Evolutionary conservation across 2,113 vertebrate species (phyloP).

Genomic region (Haplochromis vanheusdeni): DNA sequence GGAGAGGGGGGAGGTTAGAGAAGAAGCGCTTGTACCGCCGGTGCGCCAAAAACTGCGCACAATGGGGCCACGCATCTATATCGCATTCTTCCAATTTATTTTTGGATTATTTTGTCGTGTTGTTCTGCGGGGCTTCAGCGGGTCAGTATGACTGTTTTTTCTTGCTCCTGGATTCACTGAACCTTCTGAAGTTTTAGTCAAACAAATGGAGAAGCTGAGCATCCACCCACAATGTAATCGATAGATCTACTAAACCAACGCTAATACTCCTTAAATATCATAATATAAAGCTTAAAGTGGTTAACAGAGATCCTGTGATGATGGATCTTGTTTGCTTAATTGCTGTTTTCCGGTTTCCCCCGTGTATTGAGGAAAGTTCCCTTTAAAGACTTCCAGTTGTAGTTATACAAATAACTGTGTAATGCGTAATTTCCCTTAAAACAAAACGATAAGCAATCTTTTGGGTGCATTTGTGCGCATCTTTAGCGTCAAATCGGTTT

Average conservation of each 20-base stretch:
- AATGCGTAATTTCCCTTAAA: background rate
- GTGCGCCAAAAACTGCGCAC: constrained; percentile 20
- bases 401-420: background rate
- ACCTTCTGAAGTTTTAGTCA: background rate
- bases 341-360: background rate
- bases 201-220: background rate
- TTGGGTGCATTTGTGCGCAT: background rate
- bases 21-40: constrained; percentile 7
- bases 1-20: background rate
- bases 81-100: background rate
- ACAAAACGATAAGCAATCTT: background rate
- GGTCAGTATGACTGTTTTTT: background rate
- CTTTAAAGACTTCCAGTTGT: background rate
- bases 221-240: background rate
- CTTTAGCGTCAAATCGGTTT: background rate
- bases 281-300: background rate
- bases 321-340: background rate
- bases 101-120: background rate
- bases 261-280: background rate
- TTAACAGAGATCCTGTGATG: background rate
- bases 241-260: background rate
- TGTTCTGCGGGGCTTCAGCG: background rate
- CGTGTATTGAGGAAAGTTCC: background rate
- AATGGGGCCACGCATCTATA: background rate
- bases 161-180: background rate